Percentiles rank a stretch among this genome's conserved stretches.
Evolutionary conservation across 2,797 vertebrate species (phyloP).

Genomic region (Sebastes aleutianus): DNA sequence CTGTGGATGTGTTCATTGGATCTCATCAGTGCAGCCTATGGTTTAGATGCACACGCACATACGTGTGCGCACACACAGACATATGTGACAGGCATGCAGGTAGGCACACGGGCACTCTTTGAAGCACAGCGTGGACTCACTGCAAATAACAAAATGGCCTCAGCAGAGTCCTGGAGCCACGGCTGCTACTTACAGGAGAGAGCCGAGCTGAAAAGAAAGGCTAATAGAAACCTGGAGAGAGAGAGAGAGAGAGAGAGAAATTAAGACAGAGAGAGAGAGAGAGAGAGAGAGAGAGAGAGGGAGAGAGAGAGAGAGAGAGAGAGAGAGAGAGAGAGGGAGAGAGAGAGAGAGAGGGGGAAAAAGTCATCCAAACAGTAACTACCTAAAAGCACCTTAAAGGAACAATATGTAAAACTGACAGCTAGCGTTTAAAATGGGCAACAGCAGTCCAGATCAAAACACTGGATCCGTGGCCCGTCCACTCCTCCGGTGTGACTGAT

Average conservation of each 20-base stretch:
- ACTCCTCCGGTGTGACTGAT: no score
- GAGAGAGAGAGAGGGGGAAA: no score
- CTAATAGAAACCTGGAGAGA: not conserved
- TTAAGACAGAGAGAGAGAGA: no score
- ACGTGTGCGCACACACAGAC: not conserved
- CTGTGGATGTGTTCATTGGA: slow-evolving; percentile 28
- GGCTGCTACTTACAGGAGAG: not conserved
- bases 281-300: no score
- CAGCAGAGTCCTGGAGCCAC: slow-evolving; percentile 10
- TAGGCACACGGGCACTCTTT: slow-evolving; percentile 3
- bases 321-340: not conserved
- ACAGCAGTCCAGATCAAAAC: no score
- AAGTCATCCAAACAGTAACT: no score
- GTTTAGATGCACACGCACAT: not conserved
- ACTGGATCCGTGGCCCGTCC: no score
- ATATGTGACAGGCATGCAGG: not conserved
- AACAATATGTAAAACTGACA: no score
- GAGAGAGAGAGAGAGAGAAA: not conserved
- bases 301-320: not conserved
- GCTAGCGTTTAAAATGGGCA: no score
- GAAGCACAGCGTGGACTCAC: slow-evolving; percentile 13
- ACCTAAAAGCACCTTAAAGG: no score
- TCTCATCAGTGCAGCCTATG: slow-evolving; percentile 7
- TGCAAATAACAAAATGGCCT: slow-evolving; percentile 44
- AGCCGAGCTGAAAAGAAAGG: no score